phyloP scores from a whole-genome alignment of 2,888 invertebrate species.

The Lysandra coridon region DNA sequence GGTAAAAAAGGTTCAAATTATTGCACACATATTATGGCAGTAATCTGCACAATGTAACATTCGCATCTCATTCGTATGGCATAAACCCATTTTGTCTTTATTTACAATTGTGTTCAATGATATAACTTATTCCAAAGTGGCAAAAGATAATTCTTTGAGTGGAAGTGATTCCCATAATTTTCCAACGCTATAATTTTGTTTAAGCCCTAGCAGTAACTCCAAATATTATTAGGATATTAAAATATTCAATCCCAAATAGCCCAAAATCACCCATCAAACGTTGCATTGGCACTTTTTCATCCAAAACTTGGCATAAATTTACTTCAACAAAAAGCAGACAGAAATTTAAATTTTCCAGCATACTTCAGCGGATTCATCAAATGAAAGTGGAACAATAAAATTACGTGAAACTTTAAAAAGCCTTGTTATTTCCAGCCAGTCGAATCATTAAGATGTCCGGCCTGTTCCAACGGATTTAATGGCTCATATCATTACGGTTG shows the following conservation, averaged over 20 bases:
- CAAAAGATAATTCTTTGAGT: too few species aligned
- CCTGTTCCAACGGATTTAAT: constrained; percentile 62
- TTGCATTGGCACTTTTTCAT: constrained; percentile 12
- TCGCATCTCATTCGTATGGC: neutral
- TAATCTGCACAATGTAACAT: neutral
- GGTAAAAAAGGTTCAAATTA: neutral
- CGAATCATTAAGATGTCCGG: constrained; percentile 56
- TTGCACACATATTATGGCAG: neutral
- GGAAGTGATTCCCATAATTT: too few species aligned
- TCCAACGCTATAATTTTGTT: neutral
- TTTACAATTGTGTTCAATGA: too few species aligned
- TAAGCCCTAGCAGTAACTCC: neutral
- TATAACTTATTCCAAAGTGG: too few species aligned
- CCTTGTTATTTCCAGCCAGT: constrained; percentile 37
- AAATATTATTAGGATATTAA: neutral
- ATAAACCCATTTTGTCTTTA: neutral
- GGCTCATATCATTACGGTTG: constrained; percentile 57
- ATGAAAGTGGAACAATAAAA: constrained; percentile 25
- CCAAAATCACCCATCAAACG: neutral
- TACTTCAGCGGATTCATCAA: constrained; percentile 19
- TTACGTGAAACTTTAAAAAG: constrained; percentile 28
- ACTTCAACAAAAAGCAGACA: neutral
- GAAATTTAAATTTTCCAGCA: constrained; percentile 26
- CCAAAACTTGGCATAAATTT: constrained; percentile 23
- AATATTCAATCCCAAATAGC: neutral